These are phyloP conservation scores for Phlogophora meticulosa DNA, from an alignment of 2,888 invertebrate species.

Conservation along the genomic window DNA sequence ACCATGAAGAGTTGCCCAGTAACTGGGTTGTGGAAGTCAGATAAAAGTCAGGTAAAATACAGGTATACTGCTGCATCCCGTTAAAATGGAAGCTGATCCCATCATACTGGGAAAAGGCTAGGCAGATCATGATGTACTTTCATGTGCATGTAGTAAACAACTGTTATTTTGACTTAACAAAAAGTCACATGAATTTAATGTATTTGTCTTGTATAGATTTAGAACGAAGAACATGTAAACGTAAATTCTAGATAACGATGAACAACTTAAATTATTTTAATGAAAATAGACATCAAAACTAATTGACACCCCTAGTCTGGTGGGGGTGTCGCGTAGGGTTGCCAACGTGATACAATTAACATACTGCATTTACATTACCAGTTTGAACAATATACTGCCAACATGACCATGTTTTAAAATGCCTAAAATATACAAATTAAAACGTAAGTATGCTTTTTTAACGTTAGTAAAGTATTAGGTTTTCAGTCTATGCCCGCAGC, in stretches of 20 bases:
- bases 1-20: no score
- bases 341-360: slow-evolving; percentile 51
- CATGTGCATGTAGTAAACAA: no score
- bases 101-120: no score
- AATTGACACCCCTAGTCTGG: slow-evolving; percentile 42
- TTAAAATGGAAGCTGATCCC: no score
- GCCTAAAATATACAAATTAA: neutral
- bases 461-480: neutral
- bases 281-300: neutral
- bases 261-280: neutral
- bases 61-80: no score
- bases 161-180: no score
- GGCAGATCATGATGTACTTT: no score
- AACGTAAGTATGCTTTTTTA: neutral
- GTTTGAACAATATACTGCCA: slow-evolving; percentile 34
- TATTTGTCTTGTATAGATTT: no score
- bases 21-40: no score
- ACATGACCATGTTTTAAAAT: neutral
- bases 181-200: no score
- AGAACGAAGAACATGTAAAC: neutral
- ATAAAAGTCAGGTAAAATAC: no score
- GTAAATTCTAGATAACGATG: neutral
- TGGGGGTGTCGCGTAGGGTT: slow-evolving; percentile 32
- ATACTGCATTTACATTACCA: slow-evolving; percentile 39
- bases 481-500: neutral